Evolutionary conservation across 2,797 vertebrate species (phyloP), one percentile per base, ranked within the genome.

Genomic region (Enteromius fasciolatus): DNA sequence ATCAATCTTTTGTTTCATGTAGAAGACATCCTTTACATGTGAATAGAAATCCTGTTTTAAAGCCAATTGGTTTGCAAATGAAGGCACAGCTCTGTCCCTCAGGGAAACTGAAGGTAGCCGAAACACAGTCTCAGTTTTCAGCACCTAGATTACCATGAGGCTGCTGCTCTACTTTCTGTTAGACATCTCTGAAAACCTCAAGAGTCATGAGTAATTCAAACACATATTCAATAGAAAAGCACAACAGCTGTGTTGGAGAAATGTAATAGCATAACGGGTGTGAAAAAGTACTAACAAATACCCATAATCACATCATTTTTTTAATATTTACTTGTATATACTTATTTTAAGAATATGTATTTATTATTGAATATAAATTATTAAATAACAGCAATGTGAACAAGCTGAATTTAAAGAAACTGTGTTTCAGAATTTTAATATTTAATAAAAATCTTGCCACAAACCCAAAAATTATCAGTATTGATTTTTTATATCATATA

Each of bases 61-160:
- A 81, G 83, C 83, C 67, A 63, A 88, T 90, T 90, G 87, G 83
- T 84, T 90, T 90, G 89, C 85, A 87, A 90, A 90, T 90, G 59
- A 88, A 46, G 78, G 54, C 70, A 54, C 63, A 64, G 78, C 69
- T 67, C 75, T 18, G 63, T 76, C 39, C 64, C 81, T 68, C 23
- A 17, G 66, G 85, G 64, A 84, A 66, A 66, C 66, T 36, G 50
- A 82, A 85, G 39, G 52, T 20, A 80, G 78, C 11, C 74, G 15
- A 80, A 63, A 68, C 80, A 80, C 20, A 15, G 57, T 84, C 78
- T 86, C 36, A 61, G 61, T 83, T 82, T 87, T 54, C 86, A 50
- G 10, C 48, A 57, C 18, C 50, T 46, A 64, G 41, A 78, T 67
- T 52, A 84, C 28, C 20, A 20, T 6, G 68, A 59, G 79, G 15